Evolutionary conservation across 2,888 invertebrate genomes (phyloP).

Genomic region (Formica aserva): DNA sequence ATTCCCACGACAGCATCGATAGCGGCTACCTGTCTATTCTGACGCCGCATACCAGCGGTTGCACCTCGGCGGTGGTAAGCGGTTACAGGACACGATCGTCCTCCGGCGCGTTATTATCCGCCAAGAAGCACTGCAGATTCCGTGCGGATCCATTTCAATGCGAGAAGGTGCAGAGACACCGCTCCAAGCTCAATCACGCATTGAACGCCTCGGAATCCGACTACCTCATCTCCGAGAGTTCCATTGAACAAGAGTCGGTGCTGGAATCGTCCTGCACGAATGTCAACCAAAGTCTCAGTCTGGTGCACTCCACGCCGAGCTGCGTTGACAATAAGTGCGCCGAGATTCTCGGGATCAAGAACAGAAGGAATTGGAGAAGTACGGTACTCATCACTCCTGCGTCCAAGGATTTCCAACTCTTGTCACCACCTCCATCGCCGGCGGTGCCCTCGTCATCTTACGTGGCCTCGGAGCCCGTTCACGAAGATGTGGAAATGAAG

Average conservation of each 20-base stretch:
- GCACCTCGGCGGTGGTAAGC: conserved; percentile 66
- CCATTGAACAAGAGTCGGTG: conserved; percentile 42
- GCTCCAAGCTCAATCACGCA: conserved; percentile 70
- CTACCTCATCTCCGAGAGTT: conserved; percentile 64
- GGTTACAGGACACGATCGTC: conserved; percentile 66
- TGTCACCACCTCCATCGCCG: conserved; percentile 78
- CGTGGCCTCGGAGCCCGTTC: conserved; percentile 74
- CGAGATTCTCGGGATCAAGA: conserved; percentile 44
- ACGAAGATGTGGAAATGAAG: conserved; percentile 78
- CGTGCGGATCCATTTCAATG: conserved; percentile 73
- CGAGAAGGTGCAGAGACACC: conserved; percentile 65
- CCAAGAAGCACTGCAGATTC: conserved; percentile 61
- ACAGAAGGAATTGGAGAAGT: conserved; percentile 57
- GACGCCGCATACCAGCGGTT: conserved; percentile 75
- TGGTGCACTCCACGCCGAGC: conserved; percentile 48
- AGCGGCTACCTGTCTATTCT: conserved; percentile 78
- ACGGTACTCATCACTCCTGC: conserved; percentile 75
- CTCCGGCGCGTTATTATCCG: conserved; percentile 10
- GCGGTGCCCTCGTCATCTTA: conserved; percentile 77
- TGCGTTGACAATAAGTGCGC: conserved; percentile 25
- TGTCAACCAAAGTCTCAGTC: not conserved
- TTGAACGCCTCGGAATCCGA: conserved; percentile 70
- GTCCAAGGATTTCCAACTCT: conserved; percentile 69
- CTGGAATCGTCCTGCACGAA: conserved; percentile 53
- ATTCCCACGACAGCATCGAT: conserved; percentile 72